Evolutionary conservation across 2,888 invertebrate species (phyloP), one percentile per base, ranked within the genome.

Genomic region (Drosophila infuscata): DNA sequence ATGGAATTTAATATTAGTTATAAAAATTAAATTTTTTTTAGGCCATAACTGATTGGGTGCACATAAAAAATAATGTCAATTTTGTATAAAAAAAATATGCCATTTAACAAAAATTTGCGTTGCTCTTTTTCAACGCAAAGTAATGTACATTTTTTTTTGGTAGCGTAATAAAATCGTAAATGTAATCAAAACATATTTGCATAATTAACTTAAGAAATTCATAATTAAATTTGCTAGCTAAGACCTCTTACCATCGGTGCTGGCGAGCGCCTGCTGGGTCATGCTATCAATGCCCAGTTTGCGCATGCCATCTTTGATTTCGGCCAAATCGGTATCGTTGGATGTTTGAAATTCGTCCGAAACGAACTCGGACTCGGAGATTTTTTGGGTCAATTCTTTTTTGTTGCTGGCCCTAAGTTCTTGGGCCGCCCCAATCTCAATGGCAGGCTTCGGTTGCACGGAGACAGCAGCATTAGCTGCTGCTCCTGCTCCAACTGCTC

Each of bases 301-400:
- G 93, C 95, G 92, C 95, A 97, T 96, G 89, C 96, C 96, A 91
- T 96, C 95, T 90, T 95, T 95, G 74, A 96, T 96, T 93, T 96
- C 96, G 90, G 95, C 95, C 91, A 96, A 94, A 91, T 96, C 96
- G 88, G 94, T 94, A 79, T 95, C 94, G 56, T 78, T 88, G 33
- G 89, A 76, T 51, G 81, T 74, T 93, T 95, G 95, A 93, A 96
- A 95, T 90, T 95, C 94, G 93, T 97, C 96, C 89, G 96, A 96
- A 88, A 96, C 95, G 94, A 97, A 96, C 93, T 97, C 97, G 91
- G 95, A 95, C 92, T 94, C 94, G 74, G 92, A 91, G 74, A 91
- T 79, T 81, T 84, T 84, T n/a, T 64, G 76, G 33, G 63, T 53
- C 38, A 58, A 54, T 30, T 32, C 48, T 70, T 71, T 72, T 57